Base-by-base conservation (phyloP, 2,797 vertebrate genomes). In the Fistularia commersonii region DNA sequence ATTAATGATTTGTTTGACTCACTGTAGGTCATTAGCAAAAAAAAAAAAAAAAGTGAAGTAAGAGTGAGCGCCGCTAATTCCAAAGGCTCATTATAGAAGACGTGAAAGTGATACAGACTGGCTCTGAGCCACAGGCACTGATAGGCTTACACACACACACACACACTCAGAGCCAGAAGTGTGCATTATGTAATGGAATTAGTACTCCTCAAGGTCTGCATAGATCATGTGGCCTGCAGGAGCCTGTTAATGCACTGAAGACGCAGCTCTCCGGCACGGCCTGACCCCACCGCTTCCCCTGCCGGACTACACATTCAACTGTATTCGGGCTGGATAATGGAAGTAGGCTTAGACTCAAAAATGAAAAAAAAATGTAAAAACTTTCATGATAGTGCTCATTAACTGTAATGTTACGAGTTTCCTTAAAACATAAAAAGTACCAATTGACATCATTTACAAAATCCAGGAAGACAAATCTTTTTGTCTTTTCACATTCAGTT, bases 171-270 rank as follows among this genome's bases (percentile, higher is more conserved):
- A 66, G 48, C 62, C 65, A 48, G 45, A 62, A 53, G 57, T 45
- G 14, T 51, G 57, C 58, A 64, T 88, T 88, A 83, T 74, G 74
- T 84, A 87, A 87, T 79, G 61, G 72, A 80, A 81, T 84, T 84
- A 84, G 67, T 69, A 51, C 73, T 76, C 61, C 74, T 83, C 66
- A 77, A 77, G 77, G 73, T 84, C 74, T 75, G 37, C 47, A 48
- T 57, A 62, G 63, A 81, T 76, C 60, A 51, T 67, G 68, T 81
- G 65, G 65, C 69, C 63, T 66, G 51, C 67, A 68, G 64, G 61
- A 82, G 54, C 55, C 54, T 67, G 55, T 69, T 83, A 80, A 82
- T 79, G 77, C 62, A 65, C 55, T 57, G 48, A 75, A 73, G 65
- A 47, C 72, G 65, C 66, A 39, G 54, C 76, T 82, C 12, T 66